Conservation (phyloP, 2,797 vertebrate genomes). For the Microctenopoma lineatum region DNA sequence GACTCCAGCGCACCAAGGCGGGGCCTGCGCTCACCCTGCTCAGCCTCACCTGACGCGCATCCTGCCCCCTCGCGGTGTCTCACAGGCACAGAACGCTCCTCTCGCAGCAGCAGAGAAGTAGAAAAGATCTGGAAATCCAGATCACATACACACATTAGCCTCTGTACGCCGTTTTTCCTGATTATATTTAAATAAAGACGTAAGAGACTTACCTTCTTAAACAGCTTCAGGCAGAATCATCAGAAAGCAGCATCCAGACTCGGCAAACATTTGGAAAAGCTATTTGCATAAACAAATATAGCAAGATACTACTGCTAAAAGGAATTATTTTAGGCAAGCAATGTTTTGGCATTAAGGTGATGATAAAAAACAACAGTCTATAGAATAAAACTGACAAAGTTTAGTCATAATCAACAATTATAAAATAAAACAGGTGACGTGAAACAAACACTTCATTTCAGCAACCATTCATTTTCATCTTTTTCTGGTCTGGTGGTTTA, state of each 20-base stretch:
- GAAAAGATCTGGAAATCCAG: slow-evolving; percentile 28
- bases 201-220: background rate
- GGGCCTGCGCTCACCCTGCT: background rate
- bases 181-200: background rate
- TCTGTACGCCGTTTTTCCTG: background rate
- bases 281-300: background rate
- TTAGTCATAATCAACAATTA: background rate
- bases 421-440: background rate
- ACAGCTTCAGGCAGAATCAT: slow-evolving; percentile 11
- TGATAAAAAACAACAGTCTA: no score
- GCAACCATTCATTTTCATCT: background rate
- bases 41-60: slow-evolving; percentile 29
- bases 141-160: slow-evolving; percentile 8
- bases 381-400: background rate
- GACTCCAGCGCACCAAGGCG: background rate
- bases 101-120: background rate
- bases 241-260: slow-evolving; percentile 2
- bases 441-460: background rate
- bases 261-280: fast-evolving
- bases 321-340: background rate
- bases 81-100: background rate
- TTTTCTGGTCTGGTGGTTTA: slow-evolving; percentile 62
- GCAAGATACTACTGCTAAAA: background rate
- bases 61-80: slow-evolving; percentile 53
- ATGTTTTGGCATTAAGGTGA: background rate